Evolutionary conservation across 2,888 invertebrate species (phyloP), one percentile per base, ranked within the genome.

Genomic region (Hydraecia micacea): DNA sequence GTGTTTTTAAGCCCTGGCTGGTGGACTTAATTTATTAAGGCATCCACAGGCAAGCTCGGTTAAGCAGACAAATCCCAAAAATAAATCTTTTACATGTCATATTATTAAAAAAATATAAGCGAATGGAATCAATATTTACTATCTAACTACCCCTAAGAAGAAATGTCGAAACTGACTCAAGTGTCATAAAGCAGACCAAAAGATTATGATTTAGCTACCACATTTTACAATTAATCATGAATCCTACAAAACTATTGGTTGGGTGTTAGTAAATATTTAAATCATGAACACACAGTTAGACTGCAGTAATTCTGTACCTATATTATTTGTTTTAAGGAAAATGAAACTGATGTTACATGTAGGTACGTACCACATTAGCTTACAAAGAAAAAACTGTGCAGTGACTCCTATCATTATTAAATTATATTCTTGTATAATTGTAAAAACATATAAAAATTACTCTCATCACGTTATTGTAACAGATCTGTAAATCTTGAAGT

Each of bases 321-420:
- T 36, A 18, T 68, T 32, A 28, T 68, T 49, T 28, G 13, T 15
- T 28, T 13, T 69, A 25, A 32, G 25, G 55, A 32, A 55, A 69
- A 69, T 25, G 5, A 55, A 32, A 58, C 0, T 13, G 8, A 58
- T 32, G 69, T 67, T 55, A 32, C 25, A 55, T 32, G 28, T 36
- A 36, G 36, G 36, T 49, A n/a, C n/a, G 18, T n/a, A 13, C 13
- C 4, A 36, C 46, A 62, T 7, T 6, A n/a, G 28, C 6, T 13
- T 52, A 42, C 25, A 62, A 62, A 81, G 81, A 62, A 62, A 77
- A 68, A 77, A 42, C 28, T 21, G 4, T 5, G 25, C n/a, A 52
- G 25, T n/a, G 25, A 71, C 11, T 49, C 28, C 39, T 69, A 5
- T 46, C 25, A 28, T 36, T 42, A 49, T 49, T 21, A 25, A 39